Conservation (phyloP, 2,797 vertebrate genomes). For the Nasua narica region DNA sequence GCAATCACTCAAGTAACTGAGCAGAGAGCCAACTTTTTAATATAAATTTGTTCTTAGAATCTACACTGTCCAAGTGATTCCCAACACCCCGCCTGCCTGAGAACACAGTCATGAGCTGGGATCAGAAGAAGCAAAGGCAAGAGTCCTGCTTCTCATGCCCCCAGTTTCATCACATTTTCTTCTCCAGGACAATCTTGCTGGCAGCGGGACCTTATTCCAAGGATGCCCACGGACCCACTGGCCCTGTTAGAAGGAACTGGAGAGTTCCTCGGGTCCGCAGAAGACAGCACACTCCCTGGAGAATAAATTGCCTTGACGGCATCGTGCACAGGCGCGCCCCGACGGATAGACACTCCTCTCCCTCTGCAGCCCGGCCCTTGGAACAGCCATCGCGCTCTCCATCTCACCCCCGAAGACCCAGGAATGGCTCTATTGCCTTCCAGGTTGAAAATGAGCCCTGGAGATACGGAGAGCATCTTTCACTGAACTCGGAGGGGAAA, state of each 20-base stretch:
- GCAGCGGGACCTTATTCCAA: neutral
- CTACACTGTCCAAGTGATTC: neutral
- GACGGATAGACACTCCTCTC: neutral
- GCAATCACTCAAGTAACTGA: slow-evolving; percentile 15
- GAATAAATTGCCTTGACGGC: neutral
- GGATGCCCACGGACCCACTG: neutral
- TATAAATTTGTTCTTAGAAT: neutral
- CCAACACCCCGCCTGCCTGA: neutral
- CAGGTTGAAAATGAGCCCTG: neutral
- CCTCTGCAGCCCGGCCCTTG: neutral
- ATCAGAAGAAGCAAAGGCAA: neutral
- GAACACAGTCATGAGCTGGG: neutral
- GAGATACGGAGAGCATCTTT: neutral
- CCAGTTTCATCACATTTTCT: neutral
- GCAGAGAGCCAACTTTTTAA: slow-evolving; percentile 24
- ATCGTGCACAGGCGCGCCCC: rapidly evolving
- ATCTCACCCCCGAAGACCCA: neutral
- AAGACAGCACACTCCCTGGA: neutral
- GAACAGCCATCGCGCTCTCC: neutral
- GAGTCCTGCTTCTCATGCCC: neutral
- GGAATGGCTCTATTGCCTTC: neutral
- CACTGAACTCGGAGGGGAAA: slow-evolving; percentile 46
- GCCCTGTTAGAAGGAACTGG: neutral
- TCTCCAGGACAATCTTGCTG: neutral
- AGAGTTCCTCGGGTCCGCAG: too few species aligned